A percentile compares a stretch with the other conserved stretches of the same genome.
phyloP scores from a whole-genome alignment of 2,888 invertebrate genomes.

The Diabrotica balteata region DNA sequence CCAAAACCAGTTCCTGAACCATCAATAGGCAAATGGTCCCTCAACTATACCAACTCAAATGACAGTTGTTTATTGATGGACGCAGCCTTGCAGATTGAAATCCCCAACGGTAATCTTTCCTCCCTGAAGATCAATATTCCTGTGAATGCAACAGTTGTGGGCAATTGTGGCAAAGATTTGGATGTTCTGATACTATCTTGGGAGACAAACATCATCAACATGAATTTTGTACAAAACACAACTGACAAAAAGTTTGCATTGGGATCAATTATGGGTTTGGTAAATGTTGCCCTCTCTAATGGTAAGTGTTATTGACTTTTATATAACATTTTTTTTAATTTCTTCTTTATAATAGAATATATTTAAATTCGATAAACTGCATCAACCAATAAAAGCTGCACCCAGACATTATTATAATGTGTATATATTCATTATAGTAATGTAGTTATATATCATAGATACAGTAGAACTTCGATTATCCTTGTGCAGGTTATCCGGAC shows the following conservation, averaged over 20 bases:
- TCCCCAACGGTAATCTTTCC: constrained; percentile 58
- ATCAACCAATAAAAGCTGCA: too few relatives aligned
- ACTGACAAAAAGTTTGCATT: constrained; percentile 43
- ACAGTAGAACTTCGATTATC: too few relatives aligned
- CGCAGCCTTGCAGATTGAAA: constrained; percentile 72
- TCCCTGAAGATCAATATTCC: constrained; percentile 59
- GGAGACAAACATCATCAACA: constrained; percentile 43
- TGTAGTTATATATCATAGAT: too few relatives aligned
- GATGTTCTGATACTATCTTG: constrained; percentile 58
- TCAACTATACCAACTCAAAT: constrained; percentile 54
- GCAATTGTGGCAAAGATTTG: constrained; percentile 56
- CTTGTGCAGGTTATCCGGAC: too few relatives aligned
- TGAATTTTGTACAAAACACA: constrained; percentile 41
- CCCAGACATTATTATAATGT: too few relatives aligned
- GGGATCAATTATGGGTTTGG: constrained; percentile 23
- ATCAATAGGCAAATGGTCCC: constrained; percentile 62
- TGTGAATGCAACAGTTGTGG: constrained; percentile 53
- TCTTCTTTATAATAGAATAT: too few relatives aligned
- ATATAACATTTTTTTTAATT: too few relatives aligned
- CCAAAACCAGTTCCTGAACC: constrained; percentile 51
- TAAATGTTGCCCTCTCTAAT: background rate
- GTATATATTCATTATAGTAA: too few relatives aligned
- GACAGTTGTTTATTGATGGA: constrained; percentile 70
- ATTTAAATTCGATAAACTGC: too few relatives aligned
- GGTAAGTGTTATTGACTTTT: background rate